Conservation (phyloP, 2,797 vertebrate genomes). For the Diceros bicornis region DNA sequence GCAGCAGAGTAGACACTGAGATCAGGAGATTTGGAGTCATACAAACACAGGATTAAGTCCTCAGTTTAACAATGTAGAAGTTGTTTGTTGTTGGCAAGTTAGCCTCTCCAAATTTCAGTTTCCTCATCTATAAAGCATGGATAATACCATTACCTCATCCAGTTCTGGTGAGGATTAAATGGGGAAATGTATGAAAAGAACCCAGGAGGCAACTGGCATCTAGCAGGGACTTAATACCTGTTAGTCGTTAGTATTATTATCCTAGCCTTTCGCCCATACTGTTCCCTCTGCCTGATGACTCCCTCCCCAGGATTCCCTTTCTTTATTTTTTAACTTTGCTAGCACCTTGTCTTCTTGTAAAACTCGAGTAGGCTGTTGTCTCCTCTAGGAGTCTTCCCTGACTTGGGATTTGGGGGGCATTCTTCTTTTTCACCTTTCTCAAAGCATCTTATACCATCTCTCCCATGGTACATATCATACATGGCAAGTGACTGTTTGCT, state of each 20-base stretch:
- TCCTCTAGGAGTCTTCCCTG: not conserved
- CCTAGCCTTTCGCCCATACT: not conserved
- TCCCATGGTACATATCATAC: not conserved
- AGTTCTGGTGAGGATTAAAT: constrained; percentile 1
- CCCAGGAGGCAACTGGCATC: not conserved
- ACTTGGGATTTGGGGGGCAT: not conserved
- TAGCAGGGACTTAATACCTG: not conserved
- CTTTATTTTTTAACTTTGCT: constrained; percentile 2
- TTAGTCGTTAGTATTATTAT: not conserved
- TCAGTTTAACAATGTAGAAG: not conserved
- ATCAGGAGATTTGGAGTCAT: not conserved
- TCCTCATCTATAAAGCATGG: not conserved
- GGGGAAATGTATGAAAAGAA: not conserved
- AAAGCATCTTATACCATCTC: not conserved
- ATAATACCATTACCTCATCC: not conserved
- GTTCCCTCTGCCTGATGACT: not conserved
- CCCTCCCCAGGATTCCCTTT: not conserved
- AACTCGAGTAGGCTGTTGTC: not conserved
- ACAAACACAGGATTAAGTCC: not conserved
- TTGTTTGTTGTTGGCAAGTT: not conserved
- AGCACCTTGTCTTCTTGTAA: not conserved
- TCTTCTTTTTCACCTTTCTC: constrained; percentile 15
- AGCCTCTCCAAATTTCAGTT: constrained; percentile 22
- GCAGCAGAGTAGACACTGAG: not conserved
- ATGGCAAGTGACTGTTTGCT: not conserved